A percentile compares a stretch with the other conserved stretches of the same genome.
These are phyloP conservation scores for Lacerta viridis DNA, from an alignment of 2,797 vertebrate genomes.

Conservation along the genomic window DNA sequence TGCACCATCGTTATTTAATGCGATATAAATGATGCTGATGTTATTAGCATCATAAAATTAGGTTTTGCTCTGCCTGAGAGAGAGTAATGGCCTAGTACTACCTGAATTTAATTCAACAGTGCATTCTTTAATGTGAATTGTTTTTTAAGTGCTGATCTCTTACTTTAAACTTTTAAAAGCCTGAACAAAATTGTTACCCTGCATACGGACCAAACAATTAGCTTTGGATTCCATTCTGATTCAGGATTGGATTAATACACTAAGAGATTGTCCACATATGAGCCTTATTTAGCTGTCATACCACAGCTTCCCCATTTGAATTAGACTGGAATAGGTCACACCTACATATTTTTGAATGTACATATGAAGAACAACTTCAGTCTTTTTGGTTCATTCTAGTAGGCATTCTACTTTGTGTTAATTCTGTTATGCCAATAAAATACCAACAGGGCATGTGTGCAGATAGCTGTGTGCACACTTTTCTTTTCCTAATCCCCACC, in stretches of 20 bases:
- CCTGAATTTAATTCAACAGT: conserved; percentile 42
- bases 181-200: not conserved
- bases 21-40: conserved; percentile 29
- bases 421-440: too few species aligned
- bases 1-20: conserved; percentile 41
- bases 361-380: too few species aligned
- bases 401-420: too few species aligned
- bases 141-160: conserved; percentile 35
- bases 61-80: conserved; percentile 6
- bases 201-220: not conserved
- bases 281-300: too few species aligned
- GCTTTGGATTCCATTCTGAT: not conserved
- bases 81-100: conserved; percentile 24
- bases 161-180: not conserved
- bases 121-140: not conserved
- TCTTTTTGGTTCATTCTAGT: too few species aligned
- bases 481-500: too few species aligned
- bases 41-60: conserved; percentile 49
- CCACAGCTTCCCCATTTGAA: too few species aligned
- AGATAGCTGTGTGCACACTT: too few species aligned
- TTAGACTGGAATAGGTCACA: too few species aligned
- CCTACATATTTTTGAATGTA: too few species aligned
- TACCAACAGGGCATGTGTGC: too few species aligned
- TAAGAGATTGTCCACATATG: too few species aligned
- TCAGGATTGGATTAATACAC: not conserved